Conservation (phyloP, 2,888 invertebrate genomes). For the Leptothorax acervorum region DNA sequence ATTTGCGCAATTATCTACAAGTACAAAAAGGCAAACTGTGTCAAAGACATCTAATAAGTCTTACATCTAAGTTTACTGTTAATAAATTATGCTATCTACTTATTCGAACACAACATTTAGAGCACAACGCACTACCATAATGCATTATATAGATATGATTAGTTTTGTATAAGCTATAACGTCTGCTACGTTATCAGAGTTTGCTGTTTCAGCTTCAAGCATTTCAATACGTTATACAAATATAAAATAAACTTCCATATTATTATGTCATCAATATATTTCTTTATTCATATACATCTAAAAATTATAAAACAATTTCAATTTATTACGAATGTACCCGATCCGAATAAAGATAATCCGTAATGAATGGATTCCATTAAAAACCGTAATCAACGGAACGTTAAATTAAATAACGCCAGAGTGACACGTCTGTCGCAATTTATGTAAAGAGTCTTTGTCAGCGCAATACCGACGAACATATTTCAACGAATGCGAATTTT, state of each 20-base stretch:
- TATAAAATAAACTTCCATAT: neutral
- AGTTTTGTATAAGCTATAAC: no score
- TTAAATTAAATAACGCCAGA: conserved; percentile 12
- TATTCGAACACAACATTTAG: neutral
- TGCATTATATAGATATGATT: no score
- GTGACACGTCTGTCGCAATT: conserved; percentile 11
- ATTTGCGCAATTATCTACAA: neutral
- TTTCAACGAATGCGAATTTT: conserved; percentile 51
- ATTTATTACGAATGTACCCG: neutral
- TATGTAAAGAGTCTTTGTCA: conserved; percentile 1
- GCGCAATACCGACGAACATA: conserved; percentile 18
- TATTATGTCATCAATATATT: neutral
- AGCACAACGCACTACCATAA: no score
- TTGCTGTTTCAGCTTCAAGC: neutral
- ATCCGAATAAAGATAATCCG: neutral
- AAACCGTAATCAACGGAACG: neutral
- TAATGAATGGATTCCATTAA: neutral
- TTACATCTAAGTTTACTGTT: neutral
- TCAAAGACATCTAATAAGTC: neutral
- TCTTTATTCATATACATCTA: neutral
- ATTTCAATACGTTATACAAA: neutral
- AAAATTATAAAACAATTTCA: neutral
- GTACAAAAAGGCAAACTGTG: neutral
- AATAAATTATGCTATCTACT: neutral
- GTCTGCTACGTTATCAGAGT: no score